Evolutionary conservation across 2,797 vertebrate species (phyloP).

Genomic region (Perdix hodgsoniae): DNA sequence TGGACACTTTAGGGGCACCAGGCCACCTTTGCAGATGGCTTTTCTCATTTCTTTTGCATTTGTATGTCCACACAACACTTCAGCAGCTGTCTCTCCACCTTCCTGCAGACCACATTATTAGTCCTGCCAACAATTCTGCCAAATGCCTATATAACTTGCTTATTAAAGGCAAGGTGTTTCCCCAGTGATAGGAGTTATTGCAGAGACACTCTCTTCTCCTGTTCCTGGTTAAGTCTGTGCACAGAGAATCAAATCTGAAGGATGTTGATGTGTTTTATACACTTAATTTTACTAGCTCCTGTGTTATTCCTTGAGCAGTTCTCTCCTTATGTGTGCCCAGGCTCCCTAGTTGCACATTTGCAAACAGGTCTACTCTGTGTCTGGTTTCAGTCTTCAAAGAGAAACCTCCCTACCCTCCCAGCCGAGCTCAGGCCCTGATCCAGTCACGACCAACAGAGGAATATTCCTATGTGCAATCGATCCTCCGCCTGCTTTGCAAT

Average conservation of each 20-base stretch:
- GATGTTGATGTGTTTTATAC: background rate
- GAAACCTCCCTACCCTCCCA: slow-evolving; percentile 88
- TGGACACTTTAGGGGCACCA: background rate
- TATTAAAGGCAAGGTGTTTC: background rate
- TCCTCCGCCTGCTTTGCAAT: slow-evolving; percentile 87
- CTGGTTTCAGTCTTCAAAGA: slow-evolving; percentile 91
- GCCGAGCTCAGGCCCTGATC: slow-evolving; percentile 87
- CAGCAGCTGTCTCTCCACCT: background rate
- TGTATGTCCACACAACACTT: background rate
- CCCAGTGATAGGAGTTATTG: background rate
- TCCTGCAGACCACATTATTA: background rate
- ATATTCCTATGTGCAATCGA: slow-evolving; percentile 87
- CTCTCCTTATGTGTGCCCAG: background rate
- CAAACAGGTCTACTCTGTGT: slow-evolving; percentile 25
- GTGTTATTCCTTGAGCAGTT: background rate
- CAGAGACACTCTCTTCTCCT: background rate
- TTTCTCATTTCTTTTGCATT: background rate
- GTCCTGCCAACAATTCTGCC: background rate
- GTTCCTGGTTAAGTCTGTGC: background rate
- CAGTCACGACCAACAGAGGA: slow-evolving; percentile 75
- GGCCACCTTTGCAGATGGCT: background rate
- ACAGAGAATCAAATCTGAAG: background rate
- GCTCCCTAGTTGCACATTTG: background rate
- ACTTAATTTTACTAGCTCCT: background rate
- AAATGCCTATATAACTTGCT: background rate